These are phyloP conservation scores for Podarcis cretensis DNA, from an alignment of 2,113 vertebrate genomes.

Conservation along the genomic window DNA sequence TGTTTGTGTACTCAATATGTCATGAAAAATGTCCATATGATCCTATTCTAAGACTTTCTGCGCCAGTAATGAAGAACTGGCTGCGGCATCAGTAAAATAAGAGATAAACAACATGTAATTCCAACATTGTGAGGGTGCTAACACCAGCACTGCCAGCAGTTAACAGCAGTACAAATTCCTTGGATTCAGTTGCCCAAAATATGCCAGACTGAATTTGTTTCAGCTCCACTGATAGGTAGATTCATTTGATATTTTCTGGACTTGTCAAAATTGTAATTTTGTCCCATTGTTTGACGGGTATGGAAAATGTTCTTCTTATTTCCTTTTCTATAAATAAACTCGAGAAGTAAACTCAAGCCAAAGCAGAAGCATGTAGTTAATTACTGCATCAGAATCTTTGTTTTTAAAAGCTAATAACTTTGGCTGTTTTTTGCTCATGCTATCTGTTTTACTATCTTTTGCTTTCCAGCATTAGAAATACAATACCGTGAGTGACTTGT, in stretches of 20 bases:
- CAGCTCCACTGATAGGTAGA: background rate
- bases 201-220: background rate
- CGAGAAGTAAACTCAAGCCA: too few relatives aligned
- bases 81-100: too few relatives aligned
- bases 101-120: background rate
- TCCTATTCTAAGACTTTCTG: background rate
- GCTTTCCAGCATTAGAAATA: background rate
- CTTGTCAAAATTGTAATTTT: background rate
- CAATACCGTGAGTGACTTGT: background rate
- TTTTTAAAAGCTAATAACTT: background rate
- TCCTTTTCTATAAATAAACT: too few relatives aligned
- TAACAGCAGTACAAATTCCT: background rate
- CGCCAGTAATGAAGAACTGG: background rate
- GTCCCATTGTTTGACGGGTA: too few relatives aligned
- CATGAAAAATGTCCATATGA: background rate
- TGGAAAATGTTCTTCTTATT: too few relatives aligned
- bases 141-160: background rate
- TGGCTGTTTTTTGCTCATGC: background rate
- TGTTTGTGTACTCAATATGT: background rate
- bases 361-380: background rate
- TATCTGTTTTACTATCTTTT: background rate
- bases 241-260: background rate
- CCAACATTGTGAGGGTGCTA: too few relatives aligned
- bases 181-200: background rate
- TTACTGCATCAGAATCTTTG: background rate